Percentiles rank a stretch among this genome's conserved stretches.
Conservation (phyloP, 1,140 invertebrate genomes). For the Wiebesia pumilae region DNA sequence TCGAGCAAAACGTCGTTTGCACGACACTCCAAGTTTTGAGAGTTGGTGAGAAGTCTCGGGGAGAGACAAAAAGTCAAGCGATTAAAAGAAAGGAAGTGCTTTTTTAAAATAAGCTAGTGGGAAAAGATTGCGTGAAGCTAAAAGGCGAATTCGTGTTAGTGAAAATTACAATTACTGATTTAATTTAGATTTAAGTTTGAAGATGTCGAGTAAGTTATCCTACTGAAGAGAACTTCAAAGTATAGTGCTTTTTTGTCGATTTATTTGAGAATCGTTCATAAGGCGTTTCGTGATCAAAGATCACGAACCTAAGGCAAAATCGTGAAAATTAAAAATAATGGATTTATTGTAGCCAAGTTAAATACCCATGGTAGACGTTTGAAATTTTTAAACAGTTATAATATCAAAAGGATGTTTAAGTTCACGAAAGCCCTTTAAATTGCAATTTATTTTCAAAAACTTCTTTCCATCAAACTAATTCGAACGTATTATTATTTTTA, state of each 20-base stretch:
- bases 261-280: neutral
- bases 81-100: neutral
- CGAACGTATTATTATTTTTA: neutral
- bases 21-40: slow-evolving; percentile 5
- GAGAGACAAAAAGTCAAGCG: slow-evolving; percentile 8
- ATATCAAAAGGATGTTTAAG: neutral
- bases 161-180: slow-evolving; percentile 24
- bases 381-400: slow-evolving; percentile 3
- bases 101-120: neutral
- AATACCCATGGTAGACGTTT: neutral
- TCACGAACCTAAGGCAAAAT: slow-evolving; percentile 9
- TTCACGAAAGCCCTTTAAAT: slow-evolving; percentile 10
- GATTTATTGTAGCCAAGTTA: neutral
- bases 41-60: slow-evolving; percentile 19
- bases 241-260: neutral
- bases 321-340: slow-evolving; percentile 22
- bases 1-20: neutral
- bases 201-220: slow-evolving; percentile 11
- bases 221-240: neutral
- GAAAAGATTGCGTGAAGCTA: slow-evolving; percentile 12
- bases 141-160: slow-evolving; percentile 15
- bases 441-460: neutral
- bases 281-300: slow-evolving; percentile 15
- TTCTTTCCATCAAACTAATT: neutral
- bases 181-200: slow-evolving; percentile 28